These are phyloP conservation scores for Ficedula albicollis DNA, from an alignment of 2,797 vertebrate species.

Conservation along the genomic window DNA sequence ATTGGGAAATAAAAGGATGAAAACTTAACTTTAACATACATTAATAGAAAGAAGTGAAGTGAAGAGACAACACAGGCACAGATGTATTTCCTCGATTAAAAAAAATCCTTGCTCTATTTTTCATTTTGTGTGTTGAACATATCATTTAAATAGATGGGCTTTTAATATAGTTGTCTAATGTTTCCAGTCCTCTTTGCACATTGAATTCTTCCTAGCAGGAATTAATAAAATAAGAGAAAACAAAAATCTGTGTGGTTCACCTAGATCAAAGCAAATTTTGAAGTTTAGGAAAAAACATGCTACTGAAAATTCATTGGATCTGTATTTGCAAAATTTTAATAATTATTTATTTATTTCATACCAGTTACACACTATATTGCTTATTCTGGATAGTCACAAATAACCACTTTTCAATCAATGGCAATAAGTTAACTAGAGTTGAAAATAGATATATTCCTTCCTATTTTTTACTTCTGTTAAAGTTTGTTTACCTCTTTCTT, in stretches of 20 bases:
- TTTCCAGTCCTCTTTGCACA: neutral
- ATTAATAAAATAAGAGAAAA: neutral
- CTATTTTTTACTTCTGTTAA: constrained; percentile 44
- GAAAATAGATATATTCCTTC: constrained; percentile 43
- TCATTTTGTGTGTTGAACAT: neutral
- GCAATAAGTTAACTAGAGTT: neutral
- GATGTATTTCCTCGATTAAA: neutral
- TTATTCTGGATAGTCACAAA: neutral
- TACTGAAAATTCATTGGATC: neutral
- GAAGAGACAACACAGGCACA: neutral
- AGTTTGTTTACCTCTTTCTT: constrained; percentile 74
- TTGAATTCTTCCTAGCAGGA: neutral
- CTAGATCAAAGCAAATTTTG: neutral
- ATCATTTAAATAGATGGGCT: rapidly evolving
- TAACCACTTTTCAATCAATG: neutral
- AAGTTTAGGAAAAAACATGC: neutral
- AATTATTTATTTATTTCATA: neutral
- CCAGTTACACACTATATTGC: neutral
- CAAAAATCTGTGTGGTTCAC: neutral
- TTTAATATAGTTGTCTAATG: neutral
- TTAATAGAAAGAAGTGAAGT: neutral
- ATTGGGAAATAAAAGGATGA: neutral
- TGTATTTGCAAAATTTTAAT: neutral
- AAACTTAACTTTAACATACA: neutral
- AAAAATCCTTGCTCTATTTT: neutral